A percentile compares a stretch with the other conserved stretches of the same genome.
These are phyloP conservation scores for Hylyphantes graminicola DNA, from an alignment of 1,140 invertebrate genomes.

Conservation along the genomic window DNA sequence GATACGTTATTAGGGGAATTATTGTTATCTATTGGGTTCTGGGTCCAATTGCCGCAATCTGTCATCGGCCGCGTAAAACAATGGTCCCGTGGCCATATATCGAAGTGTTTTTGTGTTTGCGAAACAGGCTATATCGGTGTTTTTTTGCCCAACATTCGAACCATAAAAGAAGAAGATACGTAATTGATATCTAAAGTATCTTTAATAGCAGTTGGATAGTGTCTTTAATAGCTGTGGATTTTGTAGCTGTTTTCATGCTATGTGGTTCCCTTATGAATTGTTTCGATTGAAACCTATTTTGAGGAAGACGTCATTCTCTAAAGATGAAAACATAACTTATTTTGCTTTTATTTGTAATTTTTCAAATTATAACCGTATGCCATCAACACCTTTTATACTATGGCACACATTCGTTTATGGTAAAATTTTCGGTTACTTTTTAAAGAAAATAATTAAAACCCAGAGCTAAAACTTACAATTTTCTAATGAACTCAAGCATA, in stretches of 20 bases:
- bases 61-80: conserved; percentile 46
- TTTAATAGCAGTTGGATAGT: not conserved
- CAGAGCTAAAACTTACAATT: no score
- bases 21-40: conserved; percentile 59
- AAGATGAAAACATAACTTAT: not conserved
- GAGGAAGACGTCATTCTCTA: not conserved
- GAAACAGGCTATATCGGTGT: conserved; percentile 17
- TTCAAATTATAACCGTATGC: no score
- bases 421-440: no score
- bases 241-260: not conserved
- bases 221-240: not conserved
- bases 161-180: conserved; percentile 38
- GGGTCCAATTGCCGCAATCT: conserved; percentile 52
- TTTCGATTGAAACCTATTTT: not conserved
- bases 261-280: not conserved
- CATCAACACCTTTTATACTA: no score
- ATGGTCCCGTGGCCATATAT: conserved; percentile 30
- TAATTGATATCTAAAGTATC: conserved; percentile 40
- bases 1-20: conserved; percentile 53
- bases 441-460: no score
- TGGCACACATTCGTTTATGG: no score
- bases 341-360: not conserved
- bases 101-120: conserved; percentile 34
- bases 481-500: no score
- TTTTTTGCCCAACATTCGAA: conserved; percentile 22